A percentile compares a stretch with the other conserved stretches of the same genome.
Evolutionary conservation across 2,113 vertebrate genomes (phyloP).

Genomic region (Cacatua alba): DNA sequence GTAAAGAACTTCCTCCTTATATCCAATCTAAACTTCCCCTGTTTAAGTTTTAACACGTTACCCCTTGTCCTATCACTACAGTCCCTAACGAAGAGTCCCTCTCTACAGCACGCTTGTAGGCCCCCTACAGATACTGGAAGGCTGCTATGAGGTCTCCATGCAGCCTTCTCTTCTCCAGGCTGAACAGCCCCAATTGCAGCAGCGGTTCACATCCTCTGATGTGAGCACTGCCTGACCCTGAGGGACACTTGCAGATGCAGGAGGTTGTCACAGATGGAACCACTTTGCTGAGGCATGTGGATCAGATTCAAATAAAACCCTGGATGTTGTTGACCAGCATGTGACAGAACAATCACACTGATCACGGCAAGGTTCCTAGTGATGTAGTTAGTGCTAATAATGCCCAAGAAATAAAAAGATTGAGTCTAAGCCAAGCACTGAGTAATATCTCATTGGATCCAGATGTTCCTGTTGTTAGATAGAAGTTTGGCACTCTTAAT

Average conservation of each 20-base stretch:
- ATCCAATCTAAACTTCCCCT: not conserved
- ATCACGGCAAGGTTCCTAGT: constrained; percentile 61
- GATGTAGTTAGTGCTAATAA: constrained; percentile 44
- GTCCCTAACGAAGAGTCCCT: not conserved
- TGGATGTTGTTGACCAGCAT: constrained; percentile 55
- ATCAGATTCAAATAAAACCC: constrained; percentile 52
- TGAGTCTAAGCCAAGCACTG: constrained; percentile 35
- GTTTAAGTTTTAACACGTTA: not conserved
- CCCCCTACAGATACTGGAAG: not conserved
- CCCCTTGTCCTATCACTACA: not conserved
- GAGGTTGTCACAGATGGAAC: constrained; percentile 60
- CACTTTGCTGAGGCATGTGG: constrained; percentile 49
- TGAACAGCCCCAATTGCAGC: not conserved
- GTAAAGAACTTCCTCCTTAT: not conserved
- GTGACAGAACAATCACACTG: constrained; percentile 47
- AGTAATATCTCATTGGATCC: constrained; percentile 52
- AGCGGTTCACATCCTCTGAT: not conserved
- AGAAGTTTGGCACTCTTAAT: not conserved
- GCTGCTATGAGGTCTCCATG: not conserved
- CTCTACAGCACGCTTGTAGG: not conserved
- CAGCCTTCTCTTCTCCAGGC: not conserved
- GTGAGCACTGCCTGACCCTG: not conserved
- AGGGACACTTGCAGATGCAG: not conserved
- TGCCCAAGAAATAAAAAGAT: constrained; percentile 21
- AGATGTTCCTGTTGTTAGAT: constrained; percentile 58